These are phyloP conservation scores for Rhinolophus sinicus DNA, from an alignment of 2,113 vertebrate genomes.

Conservation along the genomic window DNA sequence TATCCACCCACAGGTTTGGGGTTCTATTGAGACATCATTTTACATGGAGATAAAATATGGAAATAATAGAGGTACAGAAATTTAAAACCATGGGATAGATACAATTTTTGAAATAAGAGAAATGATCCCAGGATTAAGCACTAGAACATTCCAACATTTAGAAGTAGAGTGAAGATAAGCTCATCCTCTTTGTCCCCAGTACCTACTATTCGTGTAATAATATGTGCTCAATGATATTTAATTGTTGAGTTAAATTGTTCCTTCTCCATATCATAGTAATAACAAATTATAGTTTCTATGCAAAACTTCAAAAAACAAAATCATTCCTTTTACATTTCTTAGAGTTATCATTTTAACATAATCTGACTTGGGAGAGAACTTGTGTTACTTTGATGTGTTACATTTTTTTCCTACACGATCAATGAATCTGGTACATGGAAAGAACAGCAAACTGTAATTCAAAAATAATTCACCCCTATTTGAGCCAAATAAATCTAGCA, in stretches of 20 bases:
- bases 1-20: not conserved
- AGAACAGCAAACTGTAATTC: slow-evolving; percentile 27
- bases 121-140: not conserved
- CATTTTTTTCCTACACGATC: not conserved
- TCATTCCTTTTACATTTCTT: not conserved
- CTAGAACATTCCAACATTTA: not conserved
- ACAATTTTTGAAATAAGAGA: not conserved
- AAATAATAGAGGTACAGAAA: not conserved
- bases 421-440: slow-evolving; percentile 32
- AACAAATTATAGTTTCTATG: not conserved
- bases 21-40: not conserved
- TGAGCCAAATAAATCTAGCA: not conserved
- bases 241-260: not conserved
- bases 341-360: not conserved
- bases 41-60: not conserved
- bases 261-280: not conserved
- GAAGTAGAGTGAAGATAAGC: not conserved
- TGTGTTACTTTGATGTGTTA: not conserved
- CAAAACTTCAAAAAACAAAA: not conserved
- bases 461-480: slow-evolving; percentile 29
- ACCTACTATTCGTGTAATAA: not conserved
- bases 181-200: not conserved
- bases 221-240: not conserved
- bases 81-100: not conserved
- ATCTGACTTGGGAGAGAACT: slow-evolving; percentile 50